Base-by-base conservation (phyloP, 1,140 invertebrate genomes). In the Ips nitidus region DNA sequence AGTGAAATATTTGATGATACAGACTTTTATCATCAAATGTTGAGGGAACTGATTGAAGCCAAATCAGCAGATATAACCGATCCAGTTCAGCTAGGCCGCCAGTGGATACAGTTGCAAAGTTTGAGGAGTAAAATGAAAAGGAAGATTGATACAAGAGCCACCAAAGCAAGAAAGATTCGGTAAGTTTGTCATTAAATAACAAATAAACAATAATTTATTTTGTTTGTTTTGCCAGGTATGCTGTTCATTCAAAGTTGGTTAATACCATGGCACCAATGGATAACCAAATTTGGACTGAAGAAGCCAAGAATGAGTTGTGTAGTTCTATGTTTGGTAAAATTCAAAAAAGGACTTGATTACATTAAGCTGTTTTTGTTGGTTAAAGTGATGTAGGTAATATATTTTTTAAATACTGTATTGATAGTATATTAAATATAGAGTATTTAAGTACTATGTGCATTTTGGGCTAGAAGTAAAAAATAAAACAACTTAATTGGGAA, bases 1-100 rank as follows among this genome's bases (percentile, higher is more conserved):
- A 68, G 81, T 0, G 93, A 99, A 83, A 93, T 98, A 77, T 99
- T 94, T 83, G 95, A 98, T 80, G 97, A 99, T 80, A 91, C 91
- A 80, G 97, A 99, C 80, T 99, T 98, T 80, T 98, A 98, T 83
- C 94, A 98, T 81, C 92, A 95, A 77, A 80, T 98, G 37, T 81
- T 99, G 39, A 83, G 94, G 69, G 95, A 98, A 78, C 82, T 98
- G 8, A 97, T 99, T 73, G 94, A 98, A 79, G 89, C 89, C 60
- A 97, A 97, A 83, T 91, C 93, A 4, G 84, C 88, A 38, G 89
- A 92, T 75, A 84, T 92, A 4, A 89, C 88, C 6, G 94, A 96
- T 84, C 91, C 94, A 62, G 85, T 90, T 70, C 88, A 92, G 75
- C 81, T 94, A 2, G 88, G 91, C 78, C 85, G 90, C 73, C 92